A percentile compares a stretch with the other conserved stretches of the same genome.
Evolutionary conservation across 2,113 vertebrate genomes (phyloP).

Genomic region (Poicephalus gulielmi): DNA sequence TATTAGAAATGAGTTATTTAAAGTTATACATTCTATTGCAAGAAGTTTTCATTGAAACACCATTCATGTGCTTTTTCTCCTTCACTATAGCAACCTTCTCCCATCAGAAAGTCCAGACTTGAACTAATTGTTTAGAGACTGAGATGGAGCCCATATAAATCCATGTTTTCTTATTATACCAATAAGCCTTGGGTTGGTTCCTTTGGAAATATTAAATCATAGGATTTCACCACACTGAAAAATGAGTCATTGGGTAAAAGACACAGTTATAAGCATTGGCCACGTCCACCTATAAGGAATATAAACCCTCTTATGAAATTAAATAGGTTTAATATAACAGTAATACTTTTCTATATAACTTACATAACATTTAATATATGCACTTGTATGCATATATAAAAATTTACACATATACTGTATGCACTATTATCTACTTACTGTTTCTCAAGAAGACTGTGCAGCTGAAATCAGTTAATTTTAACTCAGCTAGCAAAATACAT

Average conservation of each 20-base stretch:
- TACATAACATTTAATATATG: accelerated
- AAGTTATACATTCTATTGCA: background rate
- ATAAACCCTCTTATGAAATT: background rate
- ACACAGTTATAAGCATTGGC: background rate
- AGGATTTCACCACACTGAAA: background rate
- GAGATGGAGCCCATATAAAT: background rate
- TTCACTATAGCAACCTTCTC: background rate
- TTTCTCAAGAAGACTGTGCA: background rate
- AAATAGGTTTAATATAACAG: background rate
- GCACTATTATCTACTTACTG: background rate
- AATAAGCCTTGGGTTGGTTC: background rate
- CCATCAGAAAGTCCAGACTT: background rate
- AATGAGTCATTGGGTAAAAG: background rate
- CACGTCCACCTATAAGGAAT: background rate
- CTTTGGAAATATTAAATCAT: background rate
- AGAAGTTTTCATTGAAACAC: background rate
- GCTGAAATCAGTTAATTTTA: background rate
- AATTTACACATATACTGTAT: background rate
- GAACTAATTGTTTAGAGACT: background rate
- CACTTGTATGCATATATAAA: background rate
- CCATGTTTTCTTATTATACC: background rate
- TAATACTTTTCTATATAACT: background rate
- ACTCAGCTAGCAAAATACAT: background rate
- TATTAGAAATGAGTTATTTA: background rate
- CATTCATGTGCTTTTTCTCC: background rate